Evolutionary conservation across 2,888 invertebrate genomes (phyloP).

Genomic region (Hirtodrosophila trivittata): DNA sequence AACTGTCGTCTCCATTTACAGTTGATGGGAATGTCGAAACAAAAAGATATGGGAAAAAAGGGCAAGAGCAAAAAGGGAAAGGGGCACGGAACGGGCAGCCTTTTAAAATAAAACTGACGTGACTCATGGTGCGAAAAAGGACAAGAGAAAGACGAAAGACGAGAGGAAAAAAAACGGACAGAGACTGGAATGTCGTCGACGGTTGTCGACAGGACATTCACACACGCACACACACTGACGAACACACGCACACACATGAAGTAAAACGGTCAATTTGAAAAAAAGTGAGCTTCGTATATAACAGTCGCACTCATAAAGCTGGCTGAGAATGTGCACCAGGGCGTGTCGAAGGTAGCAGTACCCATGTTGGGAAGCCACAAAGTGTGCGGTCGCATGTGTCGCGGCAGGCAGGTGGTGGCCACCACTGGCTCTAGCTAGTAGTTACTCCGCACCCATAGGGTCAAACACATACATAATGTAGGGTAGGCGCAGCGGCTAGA

Average conservation of each 20-base stretch:
- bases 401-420: constrained; percentile 35
- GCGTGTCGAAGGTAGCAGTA: constrained; percentile 50
- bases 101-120: constrained; percentile 47
- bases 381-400: constrained; percentile 68
- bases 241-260: neutral
- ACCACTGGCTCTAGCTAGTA: neutral
- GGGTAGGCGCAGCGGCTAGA: constrained; percentile 24
- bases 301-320: constrained; percentile 46
- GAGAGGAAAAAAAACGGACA: constrained; percentile 30
- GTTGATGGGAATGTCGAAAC: constrained; percentile 35
- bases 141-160: constrained; percentile 35
- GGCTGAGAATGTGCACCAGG: constrained; percentile 69
- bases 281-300: constrained; percentile 35
- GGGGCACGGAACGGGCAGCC: constrained; percentile 8
- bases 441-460: no score
- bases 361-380: constrained; percentile 70
- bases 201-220: constrained; percentile 46
- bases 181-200: constrained; percentile 41
- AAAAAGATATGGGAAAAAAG: constrained; percentile 28
- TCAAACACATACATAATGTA: no score
- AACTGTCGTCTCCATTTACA: constrained; percentile 66
- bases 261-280: constrained; percentile 43
- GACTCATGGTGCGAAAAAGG: constrained; percentile 56
- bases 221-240: constrained; percentile 28
- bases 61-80: constrained; percentile 16